Conservation (phyloP, 2,797 vertebrate genomes). For the Balearica regulorum region DNA sequence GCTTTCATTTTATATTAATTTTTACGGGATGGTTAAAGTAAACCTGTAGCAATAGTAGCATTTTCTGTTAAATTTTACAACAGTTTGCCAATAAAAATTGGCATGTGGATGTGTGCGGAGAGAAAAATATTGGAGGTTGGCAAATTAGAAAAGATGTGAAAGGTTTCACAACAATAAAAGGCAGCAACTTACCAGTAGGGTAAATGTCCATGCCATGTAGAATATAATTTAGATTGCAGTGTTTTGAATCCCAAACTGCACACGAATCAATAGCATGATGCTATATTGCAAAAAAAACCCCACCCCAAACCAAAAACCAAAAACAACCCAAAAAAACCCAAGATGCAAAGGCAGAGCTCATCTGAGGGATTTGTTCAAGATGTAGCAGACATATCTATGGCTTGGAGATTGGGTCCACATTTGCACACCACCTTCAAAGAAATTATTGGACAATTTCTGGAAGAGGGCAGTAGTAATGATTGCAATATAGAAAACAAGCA, state of each 20-base stretch:
- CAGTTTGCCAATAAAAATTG: background rate
- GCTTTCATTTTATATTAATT: slow-evolving; percentile 36
- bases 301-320: no score
- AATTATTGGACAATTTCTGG: background rate
- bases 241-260: background rate
- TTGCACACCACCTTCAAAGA: background rate
- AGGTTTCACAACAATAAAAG: background rate
- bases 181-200: background rate
- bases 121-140: background rate
- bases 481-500: background rate
- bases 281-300: background rate
- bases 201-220: background rate
- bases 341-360: background rate
- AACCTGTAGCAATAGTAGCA: background rate
- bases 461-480: background rate
- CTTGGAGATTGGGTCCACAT: background rate
- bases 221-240: background rate
- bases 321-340: no score
- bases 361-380: background rate
- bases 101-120: background rate
- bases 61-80: slow-evolving; percentile 35
- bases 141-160: background rate
- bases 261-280: background rate
- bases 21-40: slow-evolving; percentile 18
- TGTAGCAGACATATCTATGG: background rate